Percentiles rank a stretch among this genome's conserved stretches.
Conservation (phyloP, 2,113 vertebrate species). For the Pagrus major region DNA sequence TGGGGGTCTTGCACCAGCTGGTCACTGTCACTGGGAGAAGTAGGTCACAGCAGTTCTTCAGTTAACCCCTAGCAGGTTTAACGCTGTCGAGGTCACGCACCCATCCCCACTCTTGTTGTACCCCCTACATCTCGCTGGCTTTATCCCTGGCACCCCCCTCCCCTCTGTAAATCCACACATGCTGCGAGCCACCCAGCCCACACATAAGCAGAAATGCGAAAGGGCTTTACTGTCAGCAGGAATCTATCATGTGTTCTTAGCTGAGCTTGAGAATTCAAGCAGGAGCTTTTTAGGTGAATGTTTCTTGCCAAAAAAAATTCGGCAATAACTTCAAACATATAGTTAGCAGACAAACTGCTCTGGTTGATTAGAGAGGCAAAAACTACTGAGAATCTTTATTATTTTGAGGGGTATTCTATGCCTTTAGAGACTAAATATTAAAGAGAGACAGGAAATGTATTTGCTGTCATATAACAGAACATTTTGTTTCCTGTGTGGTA, state of each 20-base stretch:
- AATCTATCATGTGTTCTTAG: conserved; percentile 56
- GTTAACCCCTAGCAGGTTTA: conserved; percentile 73
- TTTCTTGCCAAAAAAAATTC: conserved; percentile 10
- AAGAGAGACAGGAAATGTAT: background rate
- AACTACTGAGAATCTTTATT: no score
- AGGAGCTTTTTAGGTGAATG: conserved; percentile 33
- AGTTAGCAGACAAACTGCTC: background rate
- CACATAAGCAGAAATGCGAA: conserved; percentile 41
- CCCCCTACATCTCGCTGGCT: conserved; percentile 63
- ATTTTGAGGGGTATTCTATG: background rate
- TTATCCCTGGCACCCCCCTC: conserved; percentile 52
- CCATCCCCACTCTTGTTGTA: conserved; percentile 49
- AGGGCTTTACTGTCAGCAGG: conserved; percentile 61
- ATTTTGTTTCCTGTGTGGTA: conserved; percentile 15
- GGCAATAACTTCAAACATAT: background rate
- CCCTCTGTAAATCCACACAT: conserved; percentile 62
- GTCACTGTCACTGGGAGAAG: conserved; percentile 70
- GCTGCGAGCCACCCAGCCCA: conserved; percentile 47
- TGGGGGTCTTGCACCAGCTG: conserved; percentile 65
- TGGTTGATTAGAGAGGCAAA: background rate
- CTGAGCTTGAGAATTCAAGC: conserved; percentile 15
- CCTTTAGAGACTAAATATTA: background rate
- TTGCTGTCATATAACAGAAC: background rate
- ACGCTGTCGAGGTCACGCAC: conserved; percentile 51
- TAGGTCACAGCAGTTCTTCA: conserved; percentile 75